phyloP scores from a whole-genome alignment of 2,797 vertebrate genomes.

The Helarctos malayanus region DNA sequence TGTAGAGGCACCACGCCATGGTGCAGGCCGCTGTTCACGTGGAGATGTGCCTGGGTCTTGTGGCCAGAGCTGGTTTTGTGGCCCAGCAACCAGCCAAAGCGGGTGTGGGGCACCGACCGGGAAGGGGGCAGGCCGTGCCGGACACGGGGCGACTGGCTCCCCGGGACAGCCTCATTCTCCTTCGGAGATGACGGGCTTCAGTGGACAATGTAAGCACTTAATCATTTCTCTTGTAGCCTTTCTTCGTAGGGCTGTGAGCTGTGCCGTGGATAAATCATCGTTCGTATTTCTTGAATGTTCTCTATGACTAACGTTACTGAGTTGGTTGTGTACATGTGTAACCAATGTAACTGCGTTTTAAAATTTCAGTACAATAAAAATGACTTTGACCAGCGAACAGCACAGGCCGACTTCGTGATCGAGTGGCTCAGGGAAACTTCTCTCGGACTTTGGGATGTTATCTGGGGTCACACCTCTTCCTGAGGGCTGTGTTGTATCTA shows the following conservation, averaged over 20 bases:
- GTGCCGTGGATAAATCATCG: slow-evolving; percentile 89
- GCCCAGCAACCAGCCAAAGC: background rate
- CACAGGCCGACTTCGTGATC: background rate
- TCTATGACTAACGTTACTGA: slow-evolving; percentile 89
- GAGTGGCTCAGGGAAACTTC: rapidly evolving
- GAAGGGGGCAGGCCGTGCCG: slow-evolving; percentile 19
- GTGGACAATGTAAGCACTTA: slow-evolving; percentile 81
- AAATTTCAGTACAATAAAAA: slow-evolving; percentile 91
- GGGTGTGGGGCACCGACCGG: background rate
- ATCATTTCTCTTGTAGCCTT: slow-evolving; percentile 83
- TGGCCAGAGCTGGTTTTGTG: background rate
- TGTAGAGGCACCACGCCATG: background rate
- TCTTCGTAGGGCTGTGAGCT: slow-evolving; percentile 88
- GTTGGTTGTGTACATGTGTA: slow-evolving; percentile 89
- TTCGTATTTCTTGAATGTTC: slow-evolving; percentile 90
- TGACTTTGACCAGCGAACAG: slow-evolving; percentile 79
- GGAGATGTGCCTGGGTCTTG: background rate
- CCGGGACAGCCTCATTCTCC: background rate
- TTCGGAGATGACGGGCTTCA: slow-evolving; percentile 50
- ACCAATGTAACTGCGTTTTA: slow-evolving; percentile 90
- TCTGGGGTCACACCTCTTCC: background rate
- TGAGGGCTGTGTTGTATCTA: no score
- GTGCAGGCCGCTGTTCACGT: rapidly evolving
- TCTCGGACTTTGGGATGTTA: background rate
- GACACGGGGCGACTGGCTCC: slow-evolving; percentile 52